Conservation (phyloP, 2,888 invertebrate species). For the Margaritifera margaritifera region DNA sequence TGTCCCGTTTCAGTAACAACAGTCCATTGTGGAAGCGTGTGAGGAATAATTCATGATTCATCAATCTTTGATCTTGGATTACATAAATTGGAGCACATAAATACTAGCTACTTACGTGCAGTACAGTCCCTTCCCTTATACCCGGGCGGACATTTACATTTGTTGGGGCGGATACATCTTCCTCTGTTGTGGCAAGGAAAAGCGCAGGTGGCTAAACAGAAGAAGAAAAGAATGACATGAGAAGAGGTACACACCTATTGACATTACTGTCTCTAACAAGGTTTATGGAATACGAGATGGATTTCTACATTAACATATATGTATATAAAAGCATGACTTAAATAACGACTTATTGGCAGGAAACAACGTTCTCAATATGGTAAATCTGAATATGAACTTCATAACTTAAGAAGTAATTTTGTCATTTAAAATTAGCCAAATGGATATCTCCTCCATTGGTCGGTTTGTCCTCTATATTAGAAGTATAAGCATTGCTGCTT, state of each 20-base stretch:
- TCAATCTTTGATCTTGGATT: not conserved
- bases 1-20: too few relatives aligned
- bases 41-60: not conserved
- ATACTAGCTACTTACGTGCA: slow-evolving; percentile 80
- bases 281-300: not conserved
- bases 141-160: slow-evolving; percentile 92
- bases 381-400: too few relatives aligned
- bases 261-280: not conserved
- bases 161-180: slow-evolving; percentile 94
- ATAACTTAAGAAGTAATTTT: too few relatives aligned
- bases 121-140: slow-evolving; percentile 92
- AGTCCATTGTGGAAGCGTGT: not conserved
- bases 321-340: not conserved
- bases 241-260: not conserved
- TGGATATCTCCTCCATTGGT: too few relatives aligned
- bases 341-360: too few relatives aligned
- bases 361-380: too few relatives aligned
- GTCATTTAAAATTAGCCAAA: too few relatives aligned
- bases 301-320: not conserved
- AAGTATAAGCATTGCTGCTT: too few relatives aligned
- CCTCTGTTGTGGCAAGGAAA: slow-evolving; percentile 95
- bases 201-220: slow-evolving; percentile 86
- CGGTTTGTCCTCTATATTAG: too few relatives aligned
- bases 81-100: not conserved
- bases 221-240: not conserved